phyloP scores from a whole-genome alignment of 2,888 invertebrate genomes.

The Raillietiella orientalis region DNA sequence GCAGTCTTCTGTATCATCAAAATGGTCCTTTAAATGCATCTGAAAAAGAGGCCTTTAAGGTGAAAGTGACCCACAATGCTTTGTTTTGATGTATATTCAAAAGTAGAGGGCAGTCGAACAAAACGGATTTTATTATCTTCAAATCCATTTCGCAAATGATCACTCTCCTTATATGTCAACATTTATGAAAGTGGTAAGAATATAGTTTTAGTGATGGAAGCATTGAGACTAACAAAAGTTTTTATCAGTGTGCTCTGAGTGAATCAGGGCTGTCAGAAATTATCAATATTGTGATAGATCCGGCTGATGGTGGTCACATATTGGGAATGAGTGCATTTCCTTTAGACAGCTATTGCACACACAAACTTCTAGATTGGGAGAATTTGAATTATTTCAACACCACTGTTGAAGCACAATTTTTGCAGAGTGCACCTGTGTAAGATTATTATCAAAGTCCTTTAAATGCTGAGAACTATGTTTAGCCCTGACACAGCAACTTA shows the following conservation, averaged over 20 bases:
- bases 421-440: conserved; percentile 45
- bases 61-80: too few relatives aligned
- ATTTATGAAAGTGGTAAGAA: too few relatives aligned
- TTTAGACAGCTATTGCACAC: background rate
- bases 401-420: conserved; percentile 38
- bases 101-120: too few relatives aligned
- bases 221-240: too few relatives aligned
- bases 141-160: too few relatives aligned
- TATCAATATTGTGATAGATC: conserved; percentile 43
- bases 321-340: conserved; percentile 15
- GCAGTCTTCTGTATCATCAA: too few relatives aligned
- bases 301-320: conserved; percentile 38
- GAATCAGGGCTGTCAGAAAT: conserved; percentile 41
- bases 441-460: conserved; percentile 9
- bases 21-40: too few relatives aligned
- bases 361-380: background rate
- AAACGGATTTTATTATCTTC: too few relatives aligned
- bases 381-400: conserved; percentile 28
- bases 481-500: conserved; percentile 85
- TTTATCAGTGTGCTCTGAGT: conserved; percentile 28
- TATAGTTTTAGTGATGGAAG: too few relatives aligned
- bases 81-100: too few relatives aligned
- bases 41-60: too few relatives aligned
- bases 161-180: too few relatives aligned
- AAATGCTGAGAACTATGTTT: conserved; percentile 11